Evolutionary conservation across 2,113 vertebrate species (phyloP).

Genomic region (Eublepharis macularius): DNA sequence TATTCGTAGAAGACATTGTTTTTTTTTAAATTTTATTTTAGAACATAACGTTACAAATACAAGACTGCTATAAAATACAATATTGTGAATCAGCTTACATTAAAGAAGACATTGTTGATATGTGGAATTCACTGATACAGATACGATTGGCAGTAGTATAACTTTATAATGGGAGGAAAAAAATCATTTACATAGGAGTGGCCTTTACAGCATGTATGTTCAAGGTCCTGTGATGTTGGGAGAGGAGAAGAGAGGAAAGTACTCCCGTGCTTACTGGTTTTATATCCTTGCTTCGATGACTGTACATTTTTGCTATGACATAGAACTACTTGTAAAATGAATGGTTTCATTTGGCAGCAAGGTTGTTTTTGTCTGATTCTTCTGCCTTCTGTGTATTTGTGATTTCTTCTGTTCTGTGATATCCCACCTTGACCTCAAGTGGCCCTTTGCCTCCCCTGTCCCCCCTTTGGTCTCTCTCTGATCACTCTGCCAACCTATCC

Average conservation of each 20-base stretch:
- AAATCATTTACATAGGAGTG: too few species aligned
- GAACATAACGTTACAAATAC: too few species aligned
- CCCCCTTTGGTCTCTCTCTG: background rate
- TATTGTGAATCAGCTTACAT: too few species aligned
- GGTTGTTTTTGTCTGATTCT: background rate
- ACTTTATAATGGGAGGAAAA: background rate
- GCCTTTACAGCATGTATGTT: background rate
- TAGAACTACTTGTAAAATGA: background rate
- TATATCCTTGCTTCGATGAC: background rate
- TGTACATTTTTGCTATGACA: background rate
- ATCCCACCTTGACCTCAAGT: background rate
- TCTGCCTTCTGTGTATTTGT: too few species aligned
- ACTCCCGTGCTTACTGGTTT: background rate
- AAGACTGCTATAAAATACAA: too few species aligned
- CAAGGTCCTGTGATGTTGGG: background rate
- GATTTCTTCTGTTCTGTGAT: background rate
- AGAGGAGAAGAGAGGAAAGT: background rate
- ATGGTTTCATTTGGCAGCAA: background rate
- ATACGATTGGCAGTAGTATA: background rate
- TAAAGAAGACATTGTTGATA: background rate
- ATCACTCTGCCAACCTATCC: background rate
- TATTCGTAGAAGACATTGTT: background rate
- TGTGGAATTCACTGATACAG: background rate
- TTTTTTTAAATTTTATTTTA: too few species aligned
- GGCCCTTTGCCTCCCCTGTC: background rate